Evolutionary conservation across 2,113 vertebrate genomes (phyloP), one percentile per base, ranked within the genome.

Genomic region (Erpornis zantholeuca): DNA sequence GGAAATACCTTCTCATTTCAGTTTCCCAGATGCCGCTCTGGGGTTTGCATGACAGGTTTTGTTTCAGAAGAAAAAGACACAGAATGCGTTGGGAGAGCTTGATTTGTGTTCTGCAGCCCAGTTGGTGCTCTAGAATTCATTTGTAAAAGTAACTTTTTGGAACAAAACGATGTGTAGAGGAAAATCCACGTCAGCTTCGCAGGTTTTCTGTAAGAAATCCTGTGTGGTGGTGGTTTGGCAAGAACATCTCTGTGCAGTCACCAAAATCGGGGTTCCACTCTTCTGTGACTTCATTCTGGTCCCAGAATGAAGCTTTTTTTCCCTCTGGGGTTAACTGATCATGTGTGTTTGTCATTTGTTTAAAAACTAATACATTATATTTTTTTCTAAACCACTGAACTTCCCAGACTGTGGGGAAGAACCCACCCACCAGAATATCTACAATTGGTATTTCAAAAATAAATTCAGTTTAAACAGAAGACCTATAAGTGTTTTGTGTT

Each of bases 191-290:
- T n/a, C 49, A 60, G 0, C 15, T 80, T 75, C 4, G 10, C 7
- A 7, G 10, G 18, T 52, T 24, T 79, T 82, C 22, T 54, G 1
- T 71, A n/a, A 56, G 77, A 77, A 61, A 25, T 72, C 5, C 33
- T 23, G 6, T 24, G 0, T 54, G 40, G 12, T 2, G 3, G 45
- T 4, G 1, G 7, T 75, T 59, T 59, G 57, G 12, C 22, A 66
- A 16, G 60, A 63, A 5, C 10, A 8, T 3, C 15, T 68, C 5
- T 70, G 9, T 27, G 20, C 49, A 53, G 21, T 15, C 33, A 33
- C 35, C 66, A 38, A 22, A 92, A 22, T 36, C 65, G 36, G 28
- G 35, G 12, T 82, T 76, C 40, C 23, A 21, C 3, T 89, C 4
- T 17, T 31, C 22, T 53, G 33, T 63, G 70, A 7, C 21, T 68